Evolutionary conservation across 2,797 vertebrate species (phyloP).

Genomic region (Cirrhinus mrigala): DNA sequence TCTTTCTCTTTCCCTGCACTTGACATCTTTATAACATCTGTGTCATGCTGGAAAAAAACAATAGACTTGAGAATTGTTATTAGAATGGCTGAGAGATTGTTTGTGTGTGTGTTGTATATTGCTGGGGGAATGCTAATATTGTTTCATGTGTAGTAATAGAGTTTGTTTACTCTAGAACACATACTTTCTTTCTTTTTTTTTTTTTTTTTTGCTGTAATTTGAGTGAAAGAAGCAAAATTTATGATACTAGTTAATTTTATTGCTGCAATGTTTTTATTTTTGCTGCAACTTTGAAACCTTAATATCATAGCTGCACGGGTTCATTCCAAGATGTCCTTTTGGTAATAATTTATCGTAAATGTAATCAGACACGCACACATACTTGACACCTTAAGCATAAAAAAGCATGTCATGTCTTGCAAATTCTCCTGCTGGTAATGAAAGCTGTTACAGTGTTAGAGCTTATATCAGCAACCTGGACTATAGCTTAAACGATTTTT

Average conservation of each 20-base stretch:
- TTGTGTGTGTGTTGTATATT: background rate
- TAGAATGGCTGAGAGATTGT: background rate
- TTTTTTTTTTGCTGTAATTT: background rate
- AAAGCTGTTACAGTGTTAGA: background rate
- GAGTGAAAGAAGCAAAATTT: background rate
- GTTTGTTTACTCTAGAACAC: background rate
- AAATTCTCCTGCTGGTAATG: conserved; percentile 9
- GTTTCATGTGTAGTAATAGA: background rate
- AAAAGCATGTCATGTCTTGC: background rate
- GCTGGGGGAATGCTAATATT: background rate
- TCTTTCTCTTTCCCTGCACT: conserved; percentile 10
- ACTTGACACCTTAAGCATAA: background rate
- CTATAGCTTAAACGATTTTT: conserved; percentile 6
- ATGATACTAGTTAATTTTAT: background rate
- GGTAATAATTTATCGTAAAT: background rate
- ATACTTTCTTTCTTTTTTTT: background rate
- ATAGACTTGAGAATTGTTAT: conserved; percentile 18
- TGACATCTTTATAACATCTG: conserved; percentile 31
- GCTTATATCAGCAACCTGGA: conserved; percentile 35
- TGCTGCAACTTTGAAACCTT: background rate
- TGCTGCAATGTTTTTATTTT: background rate
- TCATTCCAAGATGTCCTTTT: background rate
- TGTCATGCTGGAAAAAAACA: conserved; percentile 17
- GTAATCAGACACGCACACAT: background rate
- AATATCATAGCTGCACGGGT: background rate